Percentiles rank a stretch among this genome's conserved stretches.
Conservation (phyloP, 2,113 vertebrate species). For the Sorex fumeus region DNA sequence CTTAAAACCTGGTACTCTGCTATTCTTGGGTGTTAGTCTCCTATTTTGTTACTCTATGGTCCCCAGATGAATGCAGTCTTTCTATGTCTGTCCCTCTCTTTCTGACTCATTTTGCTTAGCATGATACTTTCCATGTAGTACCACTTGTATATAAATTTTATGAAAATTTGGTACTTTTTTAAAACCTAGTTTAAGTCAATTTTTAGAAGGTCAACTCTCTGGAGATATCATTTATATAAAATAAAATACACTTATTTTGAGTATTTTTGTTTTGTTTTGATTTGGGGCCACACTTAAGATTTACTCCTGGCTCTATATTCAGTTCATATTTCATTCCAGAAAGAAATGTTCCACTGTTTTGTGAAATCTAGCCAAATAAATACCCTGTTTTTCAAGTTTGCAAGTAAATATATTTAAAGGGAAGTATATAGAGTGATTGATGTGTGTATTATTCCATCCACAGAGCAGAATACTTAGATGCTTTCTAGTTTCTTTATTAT, state of each 20-base stretch:
- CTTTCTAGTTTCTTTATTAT: background rate
- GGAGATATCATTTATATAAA: background rate
- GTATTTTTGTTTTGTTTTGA: too few species aligned
- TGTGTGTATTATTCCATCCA: conserved; percentile 10
- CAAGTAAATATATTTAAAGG: conserved; percentile 39
- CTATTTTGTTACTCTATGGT: too few species aligned
- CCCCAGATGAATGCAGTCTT: too few species aligned
- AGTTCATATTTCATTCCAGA: conserved; percentile 29
- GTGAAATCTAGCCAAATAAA: conserved; percentile 61
- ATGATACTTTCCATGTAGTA: too few species aligned
- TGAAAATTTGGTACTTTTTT: background rate
- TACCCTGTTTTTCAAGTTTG: conserved; percentile 37
- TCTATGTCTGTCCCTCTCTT: too few species aligned
- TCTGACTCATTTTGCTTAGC: too few species aligned
- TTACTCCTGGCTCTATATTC: too few species aligned
- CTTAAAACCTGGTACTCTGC: too few species aligned
- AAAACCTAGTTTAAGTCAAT: background rate
- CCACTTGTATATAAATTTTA: too few species aligned
- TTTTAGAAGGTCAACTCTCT: conserved; percentile 19
- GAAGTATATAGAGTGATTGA: conserved; percentile 18
- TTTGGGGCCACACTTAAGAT: too few species aligned
- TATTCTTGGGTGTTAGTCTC: too few species aligned
- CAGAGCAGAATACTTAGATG: conserved; percentile 18
- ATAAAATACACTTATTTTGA: conserved; percentile 29
- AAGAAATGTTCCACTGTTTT: conserved; percentile 23